Conservation (phyloP, 2,797 vertebrate genomes). For the Chelonia mydas region DNA sequence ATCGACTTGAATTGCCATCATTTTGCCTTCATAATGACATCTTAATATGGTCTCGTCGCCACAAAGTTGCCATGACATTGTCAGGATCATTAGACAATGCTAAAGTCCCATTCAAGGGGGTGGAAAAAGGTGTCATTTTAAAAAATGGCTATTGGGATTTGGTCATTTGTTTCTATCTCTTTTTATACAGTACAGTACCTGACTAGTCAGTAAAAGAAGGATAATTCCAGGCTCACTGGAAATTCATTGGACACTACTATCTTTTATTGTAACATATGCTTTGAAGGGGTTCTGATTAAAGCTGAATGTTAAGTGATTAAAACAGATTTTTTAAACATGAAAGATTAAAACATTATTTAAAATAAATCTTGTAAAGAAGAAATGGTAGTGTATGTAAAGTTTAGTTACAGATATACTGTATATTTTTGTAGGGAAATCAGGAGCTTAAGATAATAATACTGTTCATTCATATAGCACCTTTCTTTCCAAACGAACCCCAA, state of each 20-base stretch:
- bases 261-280: not conserved
- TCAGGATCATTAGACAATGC: constrained; percentile 70
- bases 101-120: constrained; percentile 21
- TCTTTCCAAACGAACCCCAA: not conserved
- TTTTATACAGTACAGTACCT: not conserved
- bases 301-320: not conserved
- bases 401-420: not conserved
- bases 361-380: not conserved
- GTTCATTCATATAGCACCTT: not conserved
- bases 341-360: not conserved
- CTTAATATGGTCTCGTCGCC: constrained; percentile 70
- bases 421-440: not conserved
- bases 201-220: not conserved
- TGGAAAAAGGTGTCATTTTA: constrained; percentile 45
- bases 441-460: not conserved
- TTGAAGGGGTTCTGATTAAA: constrained; percentile 1
- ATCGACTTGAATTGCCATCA: constrained; percentile 55
- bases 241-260: not conserved
- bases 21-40: constrained; percentile 74
- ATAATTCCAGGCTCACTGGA: not conserved
- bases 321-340: not conserved
- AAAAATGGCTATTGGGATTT: constrained; percentile 49
- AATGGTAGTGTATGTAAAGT: not conserved
- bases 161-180: constrained; percentile 38
- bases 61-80: constrained; percentile 50